Percentiles rank a stretch among this genome's conserved stretches.
These are phyloP conservation scores for Achlya flavicornis DNA, from an alignment of 2,888 invertebrate genomes.

Conservation along the genomic window DNA sequence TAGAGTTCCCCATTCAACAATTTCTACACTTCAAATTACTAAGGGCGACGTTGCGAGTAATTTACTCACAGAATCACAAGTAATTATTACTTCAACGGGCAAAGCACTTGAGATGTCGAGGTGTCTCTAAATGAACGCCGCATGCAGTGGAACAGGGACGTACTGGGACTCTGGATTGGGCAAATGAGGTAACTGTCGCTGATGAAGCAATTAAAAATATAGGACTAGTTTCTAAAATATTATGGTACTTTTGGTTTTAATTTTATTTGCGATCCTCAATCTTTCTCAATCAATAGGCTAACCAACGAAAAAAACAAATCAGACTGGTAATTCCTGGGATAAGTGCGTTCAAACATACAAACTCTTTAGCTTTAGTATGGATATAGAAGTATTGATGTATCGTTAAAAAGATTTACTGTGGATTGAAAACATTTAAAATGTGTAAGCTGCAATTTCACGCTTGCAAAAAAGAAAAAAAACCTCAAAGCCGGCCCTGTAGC, in stretches of 20 bases:
- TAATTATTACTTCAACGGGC: conserved; percentile 46
- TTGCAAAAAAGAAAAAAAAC: conserved; percentile 22
- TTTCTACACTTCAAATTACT: conserved; percentile 21
- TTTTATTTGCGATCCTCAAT: not conserved
- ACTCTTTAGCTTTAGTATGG: too few relatives aligned
- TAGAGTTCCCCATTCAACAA: conserved; percentile 22
- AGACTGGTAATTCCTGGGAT: too few relatives aligned
- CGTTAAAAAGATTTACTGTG: not conserved
- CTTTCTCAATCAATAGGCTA: too few relatives aligned
- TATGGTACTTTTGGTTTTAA: not conserved
- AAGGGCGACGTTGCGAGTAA: conserved; percentile 15
- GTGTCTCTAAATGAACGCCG: conserved; percentile 33
- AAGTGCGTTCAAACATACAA: too few relatives aligned
- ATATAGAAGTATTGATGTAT: not conserved
- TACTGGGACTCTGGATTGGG: not conserved
- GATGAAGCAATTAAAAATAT: not conserved
- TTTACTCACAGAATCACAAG: conserved; percentile 38
- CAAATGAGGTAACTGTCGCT: conserved; percentile 17
- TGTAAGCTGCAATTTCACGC: conserved; percentile 7
- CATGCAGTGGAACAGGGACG: conserved; percentile 14
- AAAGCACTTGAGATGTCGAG: conserved; percentile 31
- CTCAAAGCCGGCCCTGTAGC: conserved; percentile 33
- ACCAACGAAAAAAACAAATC: too few relatives aligned
- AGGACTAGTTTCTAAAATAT: not conserved
- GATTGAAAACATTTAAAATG: not conserved